Percentiles rank a stretch among this genome's conserved stretches.
Conservation (phyloP, 2,797 vertebrate species). For the Thripadectes ignobilis region DNA sequence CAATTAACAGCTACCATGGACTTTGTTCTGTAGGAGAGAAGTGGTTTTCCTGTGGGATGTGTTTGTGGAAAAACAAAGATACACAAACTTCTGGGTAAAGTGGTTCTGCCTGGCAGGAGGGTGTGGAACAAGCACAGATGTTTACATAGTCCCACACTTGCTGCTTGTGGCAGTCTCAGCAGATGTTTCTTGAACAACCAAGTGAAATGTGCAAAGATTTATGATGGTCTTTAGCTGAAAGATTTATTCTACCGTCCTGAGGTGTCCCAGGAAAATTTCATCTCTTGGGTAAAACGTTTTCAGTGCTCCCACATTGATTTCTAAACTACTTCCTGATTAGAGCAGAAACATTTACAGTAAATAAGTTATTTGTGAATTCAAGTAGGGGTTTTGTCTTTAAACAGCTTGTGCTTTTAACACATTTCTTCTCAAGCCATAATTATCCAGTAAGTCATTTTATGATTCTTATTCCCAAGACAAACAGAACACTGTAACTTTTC, state of each 20-base stretch:
- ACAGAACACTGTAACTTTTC: not conserved
- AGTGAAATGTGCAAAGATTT: not conserved
- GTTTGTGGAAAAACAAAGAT: not conserved
- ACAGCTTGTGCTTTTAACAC: conserved; percentile 47
- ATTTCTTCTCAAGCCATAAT: conserved; percentile 39
- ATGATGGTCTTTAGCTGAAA: not conserved
- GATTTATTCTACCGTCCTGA: not conserved
- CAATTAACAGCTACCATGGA: not conserved
- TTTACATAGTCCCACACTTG: not conserved
- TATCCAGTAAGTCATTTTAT: conserved; percentile 20
- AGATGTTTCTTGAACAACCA: not conserved
- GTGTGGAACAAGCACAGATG: not conserved
- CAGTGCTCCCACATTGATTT: not conserved
- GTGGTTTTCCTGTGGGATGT: not conserved
- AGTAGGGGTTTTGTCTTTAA: conserved; percentile 35
- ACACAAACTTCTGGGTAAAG: not conserved
- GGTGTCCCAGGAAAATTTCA: not conserved
- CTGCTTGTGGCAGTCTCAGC: not conserved
- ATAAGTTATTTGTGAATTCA: conserved; percentile 47
- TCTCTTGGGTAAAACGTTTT: not conserved
- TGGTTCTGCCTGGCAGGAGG: not conserved
- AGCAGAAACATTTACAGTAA: conserved; percentile 34
- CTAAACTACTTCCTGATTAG: not conserved
- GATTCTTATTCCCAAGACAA: conserved; percentile 3
- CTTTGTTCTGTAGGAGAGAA: not conserved